Percentiles rank a stretch among this genome's conserved stretches.
phyloP scores from a whole-genome alignment of 2,113 vertebrate species.

The Felis catus region DNA sequence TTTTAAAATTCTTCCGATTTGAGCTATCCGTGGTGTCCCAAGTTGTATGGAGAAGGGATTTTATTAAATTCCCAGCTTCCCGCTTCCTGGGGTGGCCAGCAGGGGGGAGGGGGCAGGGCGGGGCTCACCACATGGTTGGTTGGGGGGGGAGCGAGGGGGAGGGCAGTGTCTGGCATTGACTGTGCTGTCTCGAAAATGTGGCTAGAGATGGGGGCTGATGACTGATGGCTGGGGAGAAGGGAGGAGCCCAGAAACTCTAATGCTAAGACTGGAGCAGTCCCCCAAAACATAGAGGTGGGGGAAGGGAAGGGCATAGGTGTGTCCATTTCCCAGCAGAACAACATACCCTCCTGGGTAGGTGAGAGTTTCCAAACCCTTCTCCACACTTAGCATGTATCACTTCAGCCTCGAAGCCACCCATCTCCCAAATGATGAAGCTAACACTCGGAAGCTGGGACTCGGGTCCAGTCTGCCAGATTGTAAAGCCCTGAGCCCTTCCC shows the following conservation, averaged over 20 bases:
- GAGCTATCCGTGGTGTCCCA: conserved; percentile 70
- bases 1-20: conserved; percentile 81
- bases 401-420: background rate
- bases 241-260: background rate
- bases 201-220: background rate
- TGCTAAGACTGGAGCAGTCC: background rate
- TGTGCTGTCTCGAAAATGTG: conserved; percentile 35
- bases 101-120: conserved; percentile 21
- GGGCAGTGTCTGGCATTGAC: conserved; percentile 30
- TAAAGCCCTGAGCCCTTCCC: background rate
- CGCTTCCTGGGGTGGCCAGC: conserved; percentile 43
- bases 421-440: background rate
- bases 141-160: background rate
- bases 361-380: background rate
- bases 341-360: background rate
- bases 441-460: background rate
- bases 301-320: background rate
- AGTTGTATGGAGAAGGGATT: conserved; percentile 69
- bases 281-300: background rate
- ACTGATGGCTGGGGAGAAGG: background rate
- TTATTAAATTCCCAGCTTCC: conserved; percentile 79
- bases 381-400: no score
- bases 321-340: background rate
- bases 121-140: background rate
- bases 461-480: background rate